A percentile compares a stretch with the other conserved stretches of the same genome.
Evolutionary conservation across 2,797 vertebrate genomes (phyloP).

Genomic region (Hirundo rustica): DNA sequence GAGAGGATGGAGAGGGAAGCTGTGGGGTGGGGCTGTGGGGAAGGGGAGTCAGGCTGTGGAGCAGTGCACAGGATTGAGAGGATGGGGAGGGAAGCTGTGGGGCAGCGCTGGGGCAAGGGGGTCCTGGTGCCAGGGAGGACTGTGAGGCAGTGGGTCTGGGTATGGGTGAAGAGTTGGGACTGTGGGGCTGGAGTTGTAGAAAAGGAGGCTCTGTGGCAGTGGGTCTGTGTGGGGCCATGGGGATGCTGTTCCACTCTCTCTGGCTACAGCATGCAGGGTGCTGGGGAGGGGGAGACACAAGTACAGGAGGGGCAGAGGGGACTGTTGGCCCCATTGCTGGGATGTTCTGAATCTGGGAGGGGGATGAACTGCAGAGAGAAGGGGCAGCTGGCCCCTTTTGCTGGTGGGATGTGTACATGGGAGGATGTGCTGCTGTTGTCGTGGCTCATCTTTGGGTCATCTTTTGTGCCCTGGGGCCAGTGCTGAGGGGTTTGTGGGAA

Average conservation of each 20-base stretch:
- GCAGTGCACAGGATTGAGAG: not conserved
- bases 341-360: not conserved
- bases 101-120: fast-evolving
- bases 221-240: not conserved
- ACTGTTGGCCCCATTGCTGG: not conserved
- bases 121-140: fast-evolving
- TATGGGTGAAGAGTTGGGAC: fast-evolving
- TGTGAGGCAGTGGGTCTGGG: not conserved
- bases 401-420: not conserved
- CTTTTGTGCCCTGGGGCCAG: not conserved
- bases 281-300: fast-evolving
- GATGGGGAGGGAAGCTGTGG: fast-evolving
- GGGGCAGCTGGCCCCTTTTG: not conserved
- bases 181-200: not conserved
- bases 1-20: not conserved
- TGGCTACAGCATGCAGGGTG: fast-evolving
- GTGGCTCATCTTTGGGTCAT: not conserved
- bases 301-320: not conserved
- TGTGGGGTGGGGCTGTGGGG: fast-evolving
- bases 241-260: not conserved
- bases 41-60: not conserved
- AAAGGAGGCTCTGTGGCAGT: fast-evolving
- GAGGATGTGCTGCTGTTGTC: not conserved
- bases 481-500: not conserved
- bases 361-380: not conserved